phyloP scores from a whole-genome alignment of 1,140 invertebrate genomes.

The Bombus affinis region DNA sequence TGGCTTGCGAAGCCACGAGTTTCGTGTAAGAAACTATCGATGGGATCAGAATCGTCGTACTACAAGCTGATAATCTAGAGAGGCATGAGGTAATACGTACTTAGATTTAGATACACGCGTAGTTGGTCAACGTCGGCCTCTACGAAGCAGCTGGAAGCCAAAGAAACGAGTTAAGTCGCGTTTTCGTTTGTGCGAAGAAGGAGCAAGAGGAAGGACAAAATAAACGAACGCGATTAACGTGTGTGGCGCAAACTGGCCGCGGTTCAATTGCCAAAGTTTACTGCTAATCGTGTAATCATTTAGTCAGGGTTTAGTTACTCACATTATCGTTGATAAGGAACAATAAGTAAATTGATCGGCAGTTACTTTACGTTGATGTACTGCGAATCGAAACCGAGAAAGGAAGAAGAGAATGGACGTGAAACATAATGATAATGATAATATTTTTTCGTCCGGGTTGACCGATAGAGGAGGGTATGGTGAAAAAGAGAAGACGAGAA shows the following conservation, averaged over 20 bases:
- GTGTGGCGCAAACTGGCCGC: background rate
- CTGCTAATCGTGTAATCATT: conserved; percentile 66
- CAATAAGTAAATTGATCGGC: conserved; percentile 35
- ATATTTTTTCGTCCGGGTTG: conserved; percentile 30
- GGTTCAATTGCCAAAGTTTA: conserved; percentile 68
- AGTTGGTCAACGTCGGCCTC: background rate
- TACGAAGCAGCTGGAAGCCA: conserved; percentile 59
- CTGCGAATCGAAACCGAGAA: background rate
- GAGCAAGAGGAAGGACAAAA: background rate
- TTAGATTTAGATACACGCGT: conserved; percentile 47
- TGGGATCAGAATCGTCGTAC: conserved; percentile 60
- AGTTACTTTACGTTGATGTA: conserved; percentile 19
- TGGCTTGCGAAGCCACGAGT: conserved; percentile 17
- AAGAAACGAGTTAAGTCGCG: conserved; percentile 47
- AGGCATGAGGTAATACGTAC: conserved; percentile 33
- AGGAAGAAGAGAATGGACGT: background rate
- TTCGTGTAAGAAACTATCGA: conserved; percentile 51
- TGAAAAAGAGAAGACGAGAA: too few relatives aligned
- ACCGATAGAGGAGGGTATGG: background rate
- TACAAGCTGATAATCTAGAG: conserved; percentile 55
- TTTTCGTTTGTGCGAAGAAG: conserved; percentile 18
- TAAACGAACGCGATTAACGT: conserved; percentile 2
- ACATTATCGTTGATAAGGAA: conserved; percentile 62
- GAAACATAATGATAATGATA: background rate
- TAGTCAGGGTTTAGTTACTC: conserved; percentile 67